Evolutionary conservation across 2,113 vertebrate species (phyloP), one percentile per base, ranked within the genome.

Genomic region (Poecile atricapillus): DNA sequence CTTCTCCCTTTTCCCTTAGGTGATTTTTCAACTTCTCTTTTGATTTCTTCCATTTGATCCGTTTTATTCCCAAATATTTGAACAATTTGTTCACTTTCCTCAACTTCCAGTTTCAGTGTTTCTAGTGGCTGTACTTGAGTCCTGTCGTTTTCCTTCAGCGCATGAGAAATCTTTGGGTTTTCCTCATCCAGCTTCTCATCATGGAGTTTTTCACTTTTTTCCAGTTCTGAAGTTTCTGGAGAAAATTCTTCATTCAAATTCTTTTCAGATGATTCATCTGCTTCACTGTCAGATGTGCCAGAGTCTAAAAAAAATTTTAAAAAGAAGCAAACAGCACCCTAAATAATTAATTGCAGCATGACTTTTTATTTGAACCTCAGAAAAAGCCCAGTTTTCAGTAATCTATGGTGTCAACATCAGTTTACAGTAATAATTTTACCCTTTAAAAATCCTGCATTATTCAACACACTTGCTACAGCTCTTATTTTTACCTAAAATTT

Each of bases 1-100:
- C 98, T 98, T 49, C 98, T 98, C 49, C 98, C 98, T 97, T 98
- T 99, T 19, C 96, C 96, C 90, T 98, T 99, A 24, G 98, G 98
- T n/a, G 98, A 98, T 87, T 97, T 98, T 94, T 98, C 98, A 83
- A 91, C 74, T 35, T 98, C 98, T 90, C 97, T 98, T 90, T 98
- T 98, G 64, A 95, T 70, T 65, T 98, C 97, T 83, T 98, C 97
- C 30, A 80, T 55, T 65, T 97, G 98, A 68, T 98, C 98, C 0
- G 92, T 50, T 97, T 97, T 98, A 85, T 95, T 98, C 87, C 96
- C 98, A 47, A 98, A 98, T 87, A 97, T 95, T 37, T 97, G 98
- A 73, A 97, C 96, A 31, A 97, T 96, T 74, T 98, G 97, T 76
- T 98, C 98, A 74, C 83, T 97, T 65, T 98, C 97, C 77, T 97